Evolutionary conservation across 2,888 invertebrate species (phyloP), one percentile per base, ranked within the genome.

Genomic region (Rhaphigaster nebulosa): DNA sequence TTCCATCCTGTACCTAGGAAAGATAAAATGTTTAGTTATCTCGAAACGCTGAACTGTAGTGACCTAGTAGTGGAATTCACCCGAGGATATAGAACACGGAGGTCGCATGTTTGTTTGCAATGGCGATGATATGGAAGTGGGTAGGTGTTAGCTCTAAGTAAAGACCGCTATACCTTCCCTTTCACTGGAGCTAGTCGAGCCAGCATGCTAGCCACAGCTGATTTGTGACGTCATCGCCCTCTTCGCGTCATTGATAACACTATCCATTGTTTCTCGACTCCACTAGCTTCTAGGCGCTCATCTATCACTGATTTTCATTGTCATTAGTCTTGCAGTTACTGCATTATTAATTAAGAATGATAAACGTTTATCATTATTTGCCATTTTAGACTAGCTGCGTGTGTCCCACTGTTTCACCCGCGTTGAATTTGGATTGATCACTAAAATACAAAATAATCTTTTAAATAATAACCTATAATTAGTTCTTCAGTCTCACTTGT

Each of bases 91-190:
- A 34, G 29, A 6, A 18, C 70, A 70, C 34, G 23, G 0, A 34
- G 70, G 70, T 34, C 20, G 34, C 70, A 70, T 70, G 70, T 70
- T 34, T 56, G 56, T 56, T 56, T 56, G 56, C 5, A 2, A 56
- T 23, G 56, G 56, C 56, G 26, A 6, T 20, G 34, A 70, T 70
- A 70, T 34, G 70, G 34, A 34, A 70, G 70, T 34, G 70, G 70
- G 70, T 34, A 70, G 34, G 70, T 70, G 34, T 34, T 34, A 34
- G 60, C n/a, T 56, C 5, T 60, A 29, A 60, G 60, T 60, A n/a
- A 60, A n/a, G 60, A 60, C 60, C 70, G 29, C 29, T 70, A 70
- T 70, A 70, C 29, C 41, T 84, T 84, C 80, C 80, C 80, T 84
- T 84, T 84, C 80, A 84, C 80, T 45, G 41, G 80, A 45, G 41